Evolutionary conservation across 2,113 vertebrate species (phyloP).

Genomic region (Corythaixoides concolor): DNA sequence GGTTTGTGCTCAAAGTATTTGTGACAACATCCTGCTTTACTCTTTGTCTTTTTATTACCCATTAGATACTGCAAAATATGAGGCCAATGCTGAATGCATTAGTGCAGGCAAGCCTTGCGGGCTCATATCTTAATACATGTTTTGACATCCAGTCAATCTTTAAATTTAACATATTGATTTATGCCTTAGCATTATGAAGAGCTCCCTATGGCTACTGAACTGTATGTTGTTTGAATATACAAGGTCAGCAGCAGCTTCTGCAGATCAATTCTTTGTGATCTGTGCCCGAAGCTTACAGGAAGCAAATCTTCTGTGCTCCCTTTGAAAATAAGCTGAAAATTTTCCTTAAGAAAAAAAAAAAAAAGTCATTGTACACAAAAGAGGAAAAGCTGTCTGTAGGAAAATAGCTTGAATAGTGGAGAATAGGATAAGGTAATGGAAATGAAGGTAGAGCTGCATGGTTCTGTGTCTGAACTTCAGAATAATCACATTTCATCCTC

Average conservation of each 20-base stretch:
- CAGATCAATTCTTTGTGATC: background rate
- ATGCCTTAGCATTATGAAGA: background rate
- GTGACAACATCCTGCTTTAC: background rate
- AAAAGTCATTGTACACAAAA: background rate
- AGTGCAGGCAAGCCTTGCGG: background rate
- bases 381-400: background rate
- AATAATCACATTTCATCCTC: background rate
- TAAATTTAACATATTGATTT: constrained; percentile 5
- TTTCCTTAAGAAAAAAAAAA: background rate
- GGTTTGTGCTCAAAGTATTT: background rate
- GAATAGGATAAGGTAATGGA: background rate
- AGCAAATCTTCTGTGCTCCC: background rate
- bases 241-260: background rate
- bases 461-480: background rate
- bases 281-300: background rate
- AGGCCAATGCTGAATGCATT: background rate
- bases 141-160: background rate
- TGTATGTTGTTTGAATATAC: background rate
- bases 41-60: background rate
- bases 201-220: background rate
- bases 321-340: background rate
- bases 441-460: background rate
- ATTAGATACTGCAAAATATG: background rate
- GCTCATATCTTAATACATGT: background rate
- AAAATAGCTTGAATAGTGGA: background rate